These are phyloP conservation scores for Piezodorus guildinii DNA, from an alignment of 1,140 invertebrate species.

Conservation along the genomic window DNA sequence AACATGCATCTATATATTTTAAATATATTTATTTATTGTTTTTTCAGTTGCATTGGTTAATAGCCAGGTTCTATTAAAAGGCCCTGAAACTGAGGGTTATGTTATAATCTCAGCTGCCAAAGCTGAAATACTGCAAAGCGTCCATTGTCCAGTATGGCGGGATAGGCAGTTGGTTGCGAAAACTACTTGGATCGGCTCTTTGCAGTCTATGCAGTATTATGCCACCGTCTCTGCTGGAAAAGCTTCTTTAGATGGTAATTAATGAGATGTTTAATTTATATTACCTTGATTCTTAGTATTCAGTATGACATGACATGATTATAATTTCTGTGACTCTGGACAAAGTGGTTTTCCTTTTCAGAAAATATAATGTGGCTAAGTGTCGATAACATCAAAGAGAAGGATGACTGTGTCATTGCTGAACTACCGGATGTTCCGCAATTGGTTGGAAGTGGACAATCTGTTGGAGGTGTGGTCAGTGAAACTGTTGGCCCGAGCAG, in stretches of 20 bases:
- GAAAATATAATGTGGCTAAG: slow-evolving; percentile 94
- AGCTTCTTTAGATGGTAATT: slow-evolving; percentile 43
- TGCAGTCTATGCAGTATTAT: slow-evolving; percentile 99
- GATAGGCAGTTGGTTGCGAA: slow-evolving; percentile 80
- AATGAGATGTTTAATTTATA: neutral
- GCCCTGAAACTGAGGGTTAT: slow-evolving; percentile 91
- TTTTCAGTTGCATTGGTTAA: slow-evolving; percentile 82
- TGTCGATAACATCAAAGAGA: slow-evolving; percentile 83
- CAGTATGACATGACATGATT: too few relatives aligned
- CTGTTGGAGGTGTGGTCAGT: slow-evolving; percentile 89
- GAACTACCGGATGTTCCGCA: slow-evolving; percentile 73
- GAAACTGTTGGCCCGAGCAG: slow-evolving; percentile 79
- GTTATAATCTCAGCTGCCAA: slow-evolving; percentile 93
- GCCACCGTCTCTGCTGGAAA: slow-evolving; percentile 81
- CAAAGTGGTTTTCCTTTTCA: slow-evolving; percentile 29
- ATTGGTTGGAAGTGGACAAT: slow-evolving; percentile 85
- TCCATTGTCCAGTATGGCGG: slow-evolving; percentile 86
- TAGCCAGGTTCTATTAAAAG: slow-evolving; percentile 89
- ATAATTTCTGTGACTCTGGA: neutral
- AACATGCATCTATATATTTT: neutral
- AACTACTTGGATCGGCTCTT: slow-evolving; percentile 85
- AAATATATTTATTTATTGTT: slow-evolving; percentile 20
- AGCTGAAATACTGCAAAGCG: slow-evolving; percentile 80
- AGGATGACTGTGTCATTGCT: slow-evolving; percentile 51
- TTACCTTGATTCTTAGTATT: too few relatives aligned